These are phyloP conservation scores for Drosophila quinaria DNA, from an alignment of 2,888 invertebrate genomes.

Conservation along the genomic window DNA sequence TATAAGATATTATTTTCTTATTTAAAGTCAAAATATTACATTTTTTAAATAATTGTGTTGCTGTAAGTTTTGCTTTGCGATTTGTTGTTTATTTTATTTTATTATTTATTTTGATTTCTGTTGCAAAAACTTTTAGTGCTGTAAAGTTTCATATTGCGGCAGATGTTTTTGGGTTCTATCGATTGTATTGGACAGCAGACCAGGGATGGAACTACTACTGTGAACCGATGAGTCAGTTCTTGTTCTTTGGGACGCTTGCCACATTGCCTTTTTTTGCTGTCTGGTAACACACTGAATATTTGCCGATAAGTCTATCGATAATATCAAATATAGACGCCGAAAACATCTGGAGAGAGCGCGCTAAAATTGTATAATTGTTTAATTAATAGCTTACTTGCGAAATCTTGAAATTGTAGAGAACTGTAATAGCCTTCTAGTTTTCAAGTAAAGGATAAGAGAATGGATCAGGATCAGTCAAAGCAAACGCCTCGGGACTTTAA, in stretches of 20 bases:
- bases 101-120: too few species aligned
- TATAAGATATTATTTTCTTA: too few species aligned
- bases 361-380: slow-evolving; percentile 63
- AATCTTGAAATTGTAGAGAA: background rate
- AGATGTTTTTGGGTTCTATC: too few species aligned
- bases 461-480: slow-evolving; percentile 65
- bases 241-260: slow-evolving; percentile 54
- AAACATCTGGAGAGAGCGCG: slow-evolving; percentile 70
- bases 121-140: too few species aligned
- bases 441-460: slow-evolving; percentile 17
- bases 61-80: too few species aligned
- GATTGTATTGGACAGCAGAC: too few species aligned
- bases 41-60: too few species aligned
- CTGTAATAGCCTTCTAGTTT: background rate
- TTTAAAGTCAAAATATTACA: too few species aligned
- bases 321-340: slow-evolving; percentile 60
- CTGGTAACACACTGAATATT: slow-evolving; percentile 41
- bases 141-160: too few species aligned
- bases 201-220: too few species aligned
- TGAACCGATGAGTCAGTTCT: slow-evolving; percentile 22
- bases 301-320: slow-evolving; percentile 47
- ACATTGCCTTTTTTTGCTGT: slow-evolving; percentile 20
- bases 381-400: background rate
- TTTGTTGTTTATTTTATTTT: too few species aligned
- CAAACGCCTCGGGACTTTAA: slow-evolving; percentile 59